Conservation (phyloP, 2,888 invertebrate genomes). For the Caenorhabditis panamensis region DNA sequence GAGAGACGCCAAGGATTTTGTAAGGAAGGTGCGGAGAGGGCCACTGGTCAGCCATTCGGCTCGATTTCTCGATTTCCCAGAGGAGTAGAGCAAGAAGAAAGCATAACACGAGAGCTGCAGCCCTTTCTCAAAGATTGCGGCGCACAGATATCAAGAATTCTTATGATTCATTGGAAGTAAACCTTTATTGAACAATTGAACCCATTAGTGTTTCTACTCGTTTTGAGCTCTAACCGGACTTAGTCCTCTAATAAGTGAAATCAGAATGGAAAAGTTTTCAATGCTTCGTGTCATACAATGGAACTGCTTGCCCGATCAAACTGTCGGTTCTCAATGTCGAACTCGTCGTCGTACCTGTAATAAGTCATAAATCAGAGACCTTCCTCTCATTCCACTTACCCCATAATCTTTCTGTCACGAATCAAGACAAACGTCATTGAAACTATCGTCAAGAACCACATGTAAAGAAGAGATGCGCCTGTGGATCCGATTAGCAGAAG, state of each 20-base stretch:
- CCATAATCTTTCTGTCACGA: conserved; percentile 69
- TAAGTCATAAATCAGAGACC: background rate
- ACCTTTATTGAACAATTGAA: background rate
- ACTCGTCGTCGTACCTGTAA: conserved; percentile 61
- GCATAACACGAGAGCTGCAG: too few species aligned
- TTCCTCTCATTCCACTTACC: conserved; percentile 34
- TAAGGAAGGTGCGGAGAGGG: conserved; percentile 14
- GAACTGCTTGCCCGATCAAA: conserved; percentile 64
- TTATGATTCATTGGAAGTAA: too few species aligned
- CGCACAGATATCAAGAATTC: too few species aligned
- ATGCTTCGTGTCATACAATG: conserved; percentile 40
- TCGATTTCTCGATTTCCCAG: conserved; percentile 13
- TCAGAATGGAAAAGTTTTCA: background rate
- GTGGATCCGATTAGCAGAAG: conserved; percentile 63
- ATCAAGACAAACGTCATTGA: conserved; percentile 74
- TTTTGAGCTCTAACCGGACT: background rate
- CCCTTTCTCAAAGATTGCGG: conserved; percentile 17
- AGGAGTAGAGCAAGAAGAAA: background rate
- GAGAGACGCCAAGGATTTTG: conserved; percentile 18
- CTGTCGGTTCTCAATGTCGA: conserved; percentile 58
- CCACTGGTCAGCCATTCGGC: background rate
- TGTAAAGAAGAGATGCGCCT: conserved; percentile 56
- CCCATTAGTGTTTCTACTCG: background rate
- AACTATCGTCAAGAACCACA: conserved; percentile 72
- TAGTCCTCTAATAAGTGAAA: background rate